Evolutionary conservation across 2,797 vertebrate genomes (phyloP).

Genomic region (Propithecus perrieri): DNA sequence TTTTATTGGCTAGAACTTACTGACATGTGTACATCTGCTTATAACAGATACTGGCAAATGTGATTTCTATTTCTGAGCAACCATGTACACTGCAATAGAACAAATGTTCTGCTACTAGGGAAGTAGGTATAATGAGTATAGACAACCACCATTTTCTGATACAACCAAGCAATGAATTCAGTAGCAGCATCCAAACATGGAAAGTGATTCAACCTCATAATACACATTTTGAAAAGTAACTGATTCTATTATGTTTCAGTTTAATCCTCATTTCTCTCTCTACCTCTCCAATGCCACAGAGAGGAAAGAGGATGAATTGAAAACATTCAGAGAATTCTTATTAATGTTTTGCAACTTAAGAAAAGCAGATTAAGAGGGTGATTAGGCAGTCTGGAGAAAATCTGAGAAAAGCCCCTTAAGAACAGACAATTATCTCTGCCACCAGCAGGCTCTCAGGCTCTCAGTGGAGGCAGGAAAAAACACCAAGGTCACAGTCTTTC

Average conservation of each 20-base stretch:
- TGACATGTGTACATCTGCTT: neutral
- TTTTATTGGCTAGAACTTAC: neutral
- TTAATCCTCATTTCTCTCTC: neutral
- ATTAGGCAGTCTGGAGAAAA: neutral
- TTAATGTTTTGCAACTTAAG: neutral
- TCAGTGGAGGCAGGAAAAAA: neutral
- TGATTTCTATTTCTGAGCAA: neutral
- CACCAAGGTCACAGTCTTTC: conserved; percentile 63
- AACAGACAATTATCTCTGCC: neutral
- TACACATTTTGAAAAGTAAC: neutral
- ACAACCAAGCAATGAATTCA: neutral
- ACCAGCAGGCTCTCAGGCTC: neutral
- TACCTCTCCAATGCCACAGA: neutral
- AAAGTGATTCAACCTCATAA: neutral
- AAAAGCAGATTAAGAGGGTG: neutral
- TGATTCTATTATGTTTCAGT: neutral
- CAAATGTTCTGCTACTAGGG: neutral
- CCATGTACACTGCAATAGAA: neutral
- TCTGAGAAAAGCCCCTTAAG: neutral
- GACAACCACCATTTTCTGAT: neutral
- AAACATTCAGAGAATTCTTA: neutral
- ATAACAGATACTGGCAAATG: neutral
- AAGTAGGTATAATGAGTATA: neutral
- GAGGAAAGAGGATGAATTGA: neutral
- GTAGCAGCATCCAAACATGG: neutral